Percentiles rank a stretch among this genome's conserved stretches.
phyloP scores from a whole-genome alignment of 2,113 vertebrate species.

The Gavia stellata region DNA sequence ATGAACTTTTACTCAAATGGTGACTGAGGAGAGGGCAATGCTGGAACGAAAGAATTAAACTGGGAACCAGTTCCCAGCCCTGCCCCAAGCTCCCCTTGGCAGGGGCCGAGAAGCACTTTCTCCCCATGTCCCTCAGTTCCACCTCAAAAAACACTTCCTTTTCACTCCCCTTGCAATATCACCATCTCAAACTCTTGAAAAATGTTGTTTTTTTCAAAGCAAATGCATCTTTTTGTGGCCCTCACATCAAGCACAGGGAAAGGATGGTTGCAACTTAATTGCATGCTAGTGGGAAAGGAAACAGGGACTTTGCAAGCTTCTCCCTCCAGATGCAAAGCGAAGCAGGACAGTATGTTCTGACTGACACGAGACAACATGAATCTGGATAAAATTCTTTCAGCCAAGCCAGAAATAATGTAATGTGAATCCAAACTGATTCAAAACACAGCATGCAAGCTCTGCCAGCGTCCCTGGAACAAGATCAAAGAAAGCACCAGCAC shows the following conservation, averaged over 20 bases:
- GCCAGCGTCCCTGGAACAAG: not conserved
- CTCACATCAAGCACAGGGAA: not conserved
- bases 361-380: not conserved
- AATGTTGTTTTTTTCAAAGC: accelerated
- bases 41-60: not conserved
- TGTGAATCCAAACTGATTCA: not conserved
- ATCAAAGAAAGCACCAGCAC: not conserved
- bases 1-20: not conserved
- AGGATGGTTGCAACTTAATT: not conserved
- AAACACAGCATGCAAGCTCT: not conserved
- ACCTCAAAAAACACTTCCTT: not conserved
- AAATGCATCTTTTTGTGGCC: accelerated
- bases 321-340: not conserved
- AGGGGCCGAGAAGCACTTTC: not conserved
- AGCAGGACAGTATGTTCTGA: not conserved
- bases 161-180: not conserved
- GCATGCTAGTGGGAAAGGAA: not conserved
- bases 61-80: not conserved
- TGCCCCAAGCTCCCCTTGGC: not conserved
- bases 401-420: not conserved
- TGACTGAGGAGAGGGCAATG: not conserved
- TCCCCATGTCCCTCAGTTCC: not conserved
- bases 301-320: not conserved
- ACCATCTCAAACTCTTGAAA: not conserved
- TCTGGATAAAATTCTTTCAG: not conserved